Percentiles rank a stretch among this genome's conserved stretches.
Evolutionary conservation across 2,113 vertebrate species (phyloP).

Genomic region (Paramisgurnus dabryanus): DNA sequence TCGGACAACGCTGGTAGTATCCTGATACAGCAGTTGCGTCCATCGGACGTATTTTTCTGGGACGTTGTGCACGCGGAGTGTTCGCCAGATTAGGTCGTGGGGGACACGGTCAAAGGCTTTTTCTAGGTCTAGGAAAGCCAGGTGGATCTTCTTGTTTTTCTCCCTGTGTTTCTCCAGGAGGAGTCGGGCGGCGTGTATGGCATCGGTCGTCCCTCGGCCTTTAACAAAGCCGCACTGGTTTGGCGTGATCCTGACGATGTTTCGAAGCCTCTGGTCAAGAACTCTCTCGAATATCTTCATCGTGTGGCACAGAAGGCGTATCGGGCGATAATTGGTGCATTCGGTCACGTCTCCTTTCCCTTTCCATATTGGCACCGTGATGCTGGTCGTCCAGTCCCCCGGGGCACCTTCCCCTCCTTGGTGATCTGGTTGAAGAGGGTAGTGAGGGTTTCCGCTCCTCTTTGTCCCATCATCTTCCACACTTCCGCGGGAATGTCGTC

Average conservation of each 20-base stretch:
- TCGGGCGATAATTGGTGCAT: not conserved
- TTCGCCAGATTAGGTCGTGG: not conserved
- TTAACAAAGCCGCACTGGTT: not conserved
- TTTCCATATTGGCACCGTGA: not conserved
- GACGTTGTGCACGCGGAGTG: not conserved
- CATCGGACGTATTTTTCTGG: not conserved
- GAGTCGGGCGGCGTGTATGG: not conserved
- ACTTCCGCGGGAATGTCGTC: not conserved
- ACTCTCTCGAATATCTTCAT: not conserved
- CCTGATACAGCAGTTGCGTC: not conserved
- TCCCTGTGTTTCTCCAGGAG: not conserved
- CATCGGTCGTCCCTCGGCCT: not conserved
- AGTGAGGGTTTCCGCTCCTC: not conserved
- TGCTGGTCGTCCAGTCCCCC: not conserved
- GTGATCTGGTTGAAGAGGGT: not conserved
- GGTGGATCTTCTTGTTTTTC: not conserved
- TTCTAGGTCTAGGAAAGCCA: not conserved
- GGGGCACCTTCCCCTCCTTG: not conserved
- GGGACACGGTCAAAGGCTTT: not conserved
- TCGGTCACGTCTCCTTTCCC: not conserved
- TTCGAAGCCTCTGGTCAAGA: not conserved
- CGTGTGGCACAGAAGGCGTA: not conserved
- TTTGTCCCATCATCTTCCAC: not conserved
- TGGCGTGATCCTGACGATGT: not conserved
- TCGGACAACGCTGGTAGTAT: not conserved